Base-by-base conservation (phyloP, 2,797 vertebrate genomes). In the Notamacropus eugenii region DNA sequence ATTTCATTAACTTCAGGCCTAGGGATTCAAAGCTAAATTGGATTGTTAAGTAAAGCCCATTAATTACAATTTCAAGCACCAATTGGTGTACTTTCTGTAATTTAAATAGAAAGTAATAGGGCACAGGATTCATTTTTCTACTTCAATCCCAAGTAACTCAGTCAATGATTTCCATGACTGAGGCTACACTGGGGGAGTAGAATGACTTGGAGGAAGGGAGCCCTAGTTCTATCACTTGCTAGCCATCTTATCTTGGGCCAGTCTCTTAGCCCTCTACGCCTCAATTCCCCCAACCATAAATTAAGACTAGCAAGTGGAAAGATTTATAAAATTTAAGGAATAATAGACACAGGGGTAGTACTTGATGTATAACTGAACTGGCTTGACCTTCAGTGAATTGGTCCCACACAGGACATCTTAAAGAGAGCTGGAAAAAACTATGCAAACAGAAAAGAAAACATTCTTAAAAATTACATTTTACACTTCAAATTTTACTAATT, bases 11-110 rank as follows among this genome's bases (percentile, higher is more conserved):
- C 90, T 97, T 55, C 92, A 95, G 96, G 91, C 91, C 98, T 96
- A 95, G 97, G 95, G 92, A 98, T 96, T 62, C 62, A 97, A 98
- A 97, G 92, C 93, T 97, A 97, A 98, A 97, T 92, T 87, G 28
- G 94, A 54, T 92, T 91, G 97, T 98, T 96, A 97, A 95, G 95
- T 94, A 96, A 1, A 92, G 57, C 96, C 93, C 97, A 97, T 97
- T 98, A 98, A 98, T 98, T 98, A 95, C 92, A 98, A 98, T 97
- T 97, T 90, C 57, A 98, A 97, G 97, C 97, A 98, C 91, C 96
- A 94, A 95, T 97, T 93, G 96, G 97, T 96, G 96, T 62, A 62
- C 95, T 98, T 98, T 98, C 96, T 95, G 98, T 97, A 95, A 97
- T 0, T 97, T 94, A 29, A 93, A 95, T 91, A 96, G 97, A 98